Conservation (phyloP, 2,888 invertebrate species). For the Ypsolopha scabrella region DNA sequence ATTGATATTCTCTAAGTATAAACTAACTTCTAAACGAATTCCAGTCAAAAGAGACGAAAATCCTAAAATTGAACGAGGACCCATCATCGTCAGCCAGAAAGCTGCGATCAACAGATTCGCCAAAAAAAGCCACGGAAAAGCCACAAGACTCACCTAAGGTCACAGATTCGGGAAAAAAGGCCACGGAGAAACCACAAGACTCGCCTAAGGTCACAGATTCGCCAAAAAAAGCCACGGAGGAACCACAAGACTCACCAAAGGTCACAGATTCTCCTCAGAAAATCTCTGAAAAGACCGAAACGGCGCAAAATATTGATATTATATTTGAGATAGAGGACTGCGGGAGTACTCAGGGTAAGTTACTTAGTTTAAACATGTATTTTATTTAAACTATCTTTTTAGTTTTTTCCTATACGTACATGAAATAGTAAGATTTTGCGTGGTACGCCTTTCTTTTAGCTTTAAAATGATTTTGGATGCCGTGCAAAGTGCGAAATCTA, state of each 20-base stretch:
- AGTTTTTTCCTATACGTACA: no score
- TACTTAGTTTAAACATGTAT: not conserved
- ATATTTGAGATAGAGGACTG: constrained; percentile 28
- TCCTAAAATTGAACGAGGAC: constrained; percentile 46
- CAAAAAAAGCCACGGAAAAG: constrained; percentile 26
- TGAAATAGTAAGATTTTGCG: no score
- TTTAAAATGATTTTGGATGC: no score
- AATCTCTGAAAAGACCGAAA: constrained; percentile 16
- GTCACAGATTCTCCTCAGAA: constrained; percentile 6
- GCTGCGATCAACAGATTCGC: constrained; percentile 42
- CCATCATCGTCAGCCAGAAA: constrained; percentile 32
- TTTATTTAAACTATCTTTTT: no score
- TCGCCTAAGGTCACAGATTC: constrained; percentile 21
- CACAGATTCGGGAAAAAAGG: constrained; percentile 26
- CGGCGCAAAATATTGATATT: constrained; percentile 10
- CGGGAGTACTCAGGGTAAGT: constrained; percentile 32
- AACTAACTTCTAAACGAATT: no score
- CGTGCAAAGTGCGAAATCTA: no score
- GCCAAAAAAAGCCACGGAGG: constrained; percentile 27
- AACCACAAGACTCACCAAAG: no score
- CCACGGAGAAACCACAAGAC: no score
- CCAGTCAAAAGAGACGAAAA: constrained; percentile 49
- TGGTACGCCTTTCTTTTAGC: no score
- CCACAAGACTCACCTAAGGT: no score
- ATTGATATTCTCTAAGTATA: not conserved